phyloP scores from a whole-genome alignment of 2,888 invertebrate species.

The Athetis lepigone region DNA sequence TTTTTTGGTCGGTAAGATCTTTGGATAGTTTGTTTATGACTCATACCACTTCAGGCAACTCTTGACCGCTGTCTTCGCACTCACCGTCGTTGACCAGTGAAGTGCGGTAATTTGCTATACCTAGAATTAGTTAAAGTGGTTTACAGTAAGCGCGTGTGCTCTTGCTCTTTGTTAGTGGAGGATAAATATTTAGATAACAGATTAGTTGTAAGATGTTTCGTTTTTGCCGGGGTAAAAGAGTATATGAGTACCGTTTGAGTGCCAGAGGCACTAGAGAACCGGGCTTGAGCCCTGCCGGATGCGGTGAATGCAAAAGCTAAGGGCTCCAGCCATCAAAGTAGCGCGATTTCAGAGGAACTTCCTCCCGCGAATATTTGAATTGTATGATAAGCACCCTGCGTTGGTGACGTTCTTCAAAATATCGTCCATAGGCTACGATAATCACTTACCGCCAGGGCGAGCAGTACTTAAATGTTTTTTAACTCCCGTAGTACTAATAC shows the following conservation, averaged over 20 bases:
- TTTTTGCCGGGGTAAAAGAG: not conserved
- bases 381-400: no score
- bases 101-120: conserved; percentile 26
- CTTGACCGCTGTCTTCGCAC: conserved; percentile 22
- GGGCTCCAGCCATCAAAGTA: no score
- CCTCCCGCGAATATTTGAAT: no score
- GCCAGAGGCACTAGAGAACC: no score
- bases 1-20: not conserved
- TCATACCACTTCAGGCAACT: conserved; percentile 7
- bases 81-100: conserved; percentile 43
- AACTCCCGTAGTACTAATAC: no score
- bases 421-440: no score
- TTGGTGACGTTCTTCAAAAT: no score
- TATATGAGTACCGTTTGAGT: conserved; percentile 36
- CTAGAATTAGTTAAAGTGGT: conserved; percentile 26
- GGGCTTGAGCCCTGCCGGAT: no score
- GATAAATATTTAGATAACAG: conserved; percentile 33
- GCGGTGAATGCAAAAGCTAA: no score
- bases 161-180: conserved; percentile 14
- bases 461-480: no score
- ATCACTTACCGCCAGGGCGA: no score
- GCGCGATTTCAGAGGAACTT: no score
- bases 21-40: not conserved
- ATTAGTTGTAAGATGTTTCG: conserved; percentile 20
- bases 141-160: conserved; percentile 7